Base-by-base conservation (phyloP, 37 sponge, comb jelly and placozoan genomes). In the Axinella damicornis region DNA sequence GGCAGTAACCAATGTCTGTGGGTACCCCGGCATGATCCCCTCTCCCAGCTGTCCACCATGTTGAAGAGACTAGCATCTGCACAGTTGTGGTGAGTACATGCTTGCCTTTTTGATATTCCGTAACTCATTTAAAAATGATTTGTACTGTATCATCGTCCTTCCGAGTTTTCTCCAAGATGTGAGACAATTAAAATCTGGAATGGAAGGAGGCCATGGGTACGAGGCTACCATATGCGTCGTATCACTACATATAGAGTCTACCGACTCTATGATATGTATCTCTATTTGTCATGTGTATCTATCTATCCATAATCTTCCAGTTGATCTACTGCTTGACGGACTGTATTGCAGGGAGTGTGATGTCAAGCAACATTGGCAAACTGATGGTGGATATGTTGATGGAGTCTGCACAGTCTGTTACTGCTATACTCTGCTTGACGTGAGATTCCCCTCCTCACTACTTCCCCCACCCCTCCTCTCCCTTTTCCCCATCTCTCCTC, bases 311-410 rank as follows among this genome's bases (percentile, higher is more conserved):
- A 25, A 17, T 66, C n/a, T 66, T 16, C 68, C 17, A n/a, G 25
- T 66, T n/a, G 15, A 15, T 66, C 14, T 66, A 66, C 15, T 22
- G 30, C 57, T 57, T 54, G 17, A 15, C 20, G 21, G 31, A 24
- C 31, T 57, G 52, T 18, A 71, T n/a, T 83, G 33, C 38, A 92
- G 88, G 90, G 25, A 82, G 71, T 79, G 78, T 66, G 15, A 82
- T 76, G 83, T 71, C 73, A n/a, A 81, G 84, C 33, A 57, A 24
- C 17, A 82, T 81, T 74, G 96, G 81, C 1, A 67, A 73, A 33
- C 80, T 81, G 64, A 92, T 95, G 93, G 80, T 93, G 57, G 89
- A 95, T 57, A 95, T 77, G 73, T 62, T 95, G 9, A 71, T 81
- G 53, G 96, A 95, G 38, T 80, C 70, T 30, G 63, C 38, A 18